Evolutionary conservation across 2,113 vertebrate species (phyloP), one percentile per base, ranked within the genome.

Genomic region (Podocnemis expansa): DNA sequence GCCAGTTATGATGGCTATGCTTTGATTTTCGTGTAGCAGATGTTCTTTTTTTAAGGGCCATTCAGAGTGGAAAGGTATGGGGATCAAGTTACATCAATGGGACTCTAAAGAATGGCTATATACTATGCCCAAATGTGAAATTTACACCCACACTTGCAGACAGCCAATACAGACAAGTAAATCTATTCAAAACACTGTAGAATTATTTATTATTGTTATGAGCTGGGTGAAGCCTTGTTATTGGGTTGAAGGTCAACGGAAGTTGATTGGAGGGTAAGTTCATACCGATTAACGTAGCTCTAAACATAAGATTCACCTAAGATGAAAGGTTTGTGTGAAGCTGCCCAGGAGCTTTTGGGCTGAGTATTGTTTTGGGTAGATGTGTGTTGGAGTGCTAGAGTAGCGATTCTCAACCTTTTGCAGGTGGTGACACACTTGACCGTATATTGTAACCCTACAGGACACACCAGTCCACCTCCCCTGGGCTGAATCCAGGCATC

Each of bases 91-190:
- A 95, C 94, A 95, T 90, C 60, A 84, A 85, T 79, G 91, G 90
- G 82, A 76, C 87, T 96, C 87, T 85, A 85, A 93, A 94, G 89
- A 94, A 80, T 11, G 1, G 0, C 90, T 89, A 93, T 89, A 49
- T 85, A 55, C 91, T 84, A 90, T 93, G 93, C 83, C 90, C 94
- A 96, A 82, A 80, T 90, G 55, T 93, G 90, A 96, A 97, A 95
- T 49, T 84, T 24, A 51, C 75, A 90, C 31, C 55, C 86, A 78
- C 27, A 75, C n/a, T 43, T 75, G 70, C 60, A 58, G 90, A 43
- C 87, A 63, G 60, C 54, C 80, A 85, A 85, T 31, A 89, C 58
- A 84, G 60, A 51, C n/a, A 58, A 81, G 12, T 80, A 11, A 41
- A 51, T 47, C 29, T 92, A 79, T 6, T 60, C 52, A 78, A 52